Base-by-base conservation (phyloP, 2,888 invertebrate species). In the Caenorhabditis zanzibari region DNA sequence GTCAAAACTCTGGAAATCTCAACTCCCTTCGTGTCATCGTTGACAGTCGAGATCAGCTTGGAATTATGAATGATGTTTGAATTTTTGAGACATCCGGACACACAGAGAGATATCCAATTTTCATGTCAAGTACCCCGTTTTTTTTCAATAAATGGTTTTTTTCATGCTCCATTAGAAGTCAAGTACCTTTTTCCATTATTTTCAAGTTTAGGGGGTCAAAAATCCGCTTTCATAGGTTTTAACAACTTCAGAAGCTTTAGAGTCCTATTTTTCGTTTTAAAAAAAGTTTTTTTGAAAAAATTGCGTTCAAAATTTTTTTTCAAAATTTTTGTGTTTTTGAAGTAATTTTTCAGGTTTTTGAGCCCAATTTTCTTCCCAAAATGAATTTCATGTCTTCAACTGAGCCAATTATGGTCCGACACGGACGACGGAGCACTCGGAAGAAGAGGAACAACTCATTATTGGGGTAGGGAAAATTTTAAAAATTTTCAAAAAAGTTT, bases 391-490 rank as follows among this genome's bases (percentile, higher is more conserved):
- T 68, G 58, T 10, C 54, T 47, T 47, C 61, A 32, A 47, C 66
- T 12, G 66, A 66, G 16, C 66, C 75, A 75, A 75, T 75, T 75
- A 68, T 66, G 49, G 24, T n/a, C 1, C 10, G 68, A 35, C 56
- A 28, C 35, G 52, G 76, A 19, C 5, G 66, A 6, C n/a, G 49
- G 22, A 69, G 68, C 35, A 69, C 68, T 22, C 47, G 52, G n/a
- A 76, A 69, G 52, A 76, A 76, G 47, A 47, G 58, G 47, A 47
- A 47, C n/a, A n/a, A n/a, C 59, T 76, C 76, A 69, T 76, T 76
- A 76, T 26, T 76, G 44, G 76, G 76, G 76, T 69, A n/a, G 59
- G 59, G 5, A 12, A 19, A 52, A 22, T 54, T 38, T 52, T 22
- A n/a, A n/a, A n/a, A n/a, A n/a, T n/a, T n/a, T n/a, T n/a, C n/a